Base-by-base conservation (phyloP, 2,113 vertebrate species). In the Ammodytes marinus region DNA sequence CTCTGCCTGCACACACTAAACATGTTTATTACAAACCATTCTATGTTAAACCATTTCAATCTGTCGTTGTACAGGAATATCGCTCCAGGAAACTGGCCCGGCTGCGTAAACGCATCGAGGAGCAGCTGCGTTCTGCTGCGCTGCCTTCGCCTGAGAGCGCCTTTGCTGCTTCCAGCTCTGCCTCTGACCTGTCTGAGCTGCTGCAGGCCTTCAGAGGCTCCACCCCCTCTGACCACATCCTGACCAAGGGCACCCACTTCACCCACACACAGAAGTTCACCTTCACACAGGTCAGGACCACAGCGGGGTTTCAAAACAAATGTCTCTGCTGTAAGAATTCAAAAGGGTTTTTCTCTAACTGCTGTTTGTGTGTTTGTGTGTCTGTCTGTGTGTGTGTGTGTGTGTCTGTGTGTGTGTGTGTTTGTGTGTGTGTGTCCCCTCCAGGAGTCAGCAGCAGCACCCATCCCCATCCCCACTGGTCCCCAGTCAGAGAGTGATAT, bases 261-360 rank as follows among this genome's bases (percentile, higher is more conserved):
- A 97, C 94, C 27, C 97, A 97, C 85, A 96, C 96, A 0, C 95
- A 97, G 91, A 97, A 95, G 85, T 96, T 98, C 74, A 95, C 95
- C 77, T 97, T 96, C 77, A 94, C 95, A 10, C 94, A 96, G 95
- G 97, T 98, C 80, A 68, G 86, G 47, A 37, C 3, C 39, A 15
- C 12, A 3, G 3, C 8, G 2, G 12, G 37, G 11, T 67, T 59
- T 55, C 9, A 42, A 15, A 13, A 46, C 7, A 17, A 14, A 15
- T 1, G 6, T 10, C 7, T 17, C 12, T 39, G 12, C 3, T 11
- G n/a, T 9, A 0, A n/a, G 1, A 49, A 1, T 10, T n/a, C 12
- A 13, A 35, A 27, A 27, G 27, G 10, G 10, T 17, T 12, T 1
- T 5, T 15, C 15, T 49, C 19, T 49, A 42, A 60, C 6, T n/a